A percentile compares a stretch with the other conserved stretches of the same genome.
phyloP scores from a whole-genome alignment of 1,140 invertebrate species.

The Lucilia sericata region DNA sequence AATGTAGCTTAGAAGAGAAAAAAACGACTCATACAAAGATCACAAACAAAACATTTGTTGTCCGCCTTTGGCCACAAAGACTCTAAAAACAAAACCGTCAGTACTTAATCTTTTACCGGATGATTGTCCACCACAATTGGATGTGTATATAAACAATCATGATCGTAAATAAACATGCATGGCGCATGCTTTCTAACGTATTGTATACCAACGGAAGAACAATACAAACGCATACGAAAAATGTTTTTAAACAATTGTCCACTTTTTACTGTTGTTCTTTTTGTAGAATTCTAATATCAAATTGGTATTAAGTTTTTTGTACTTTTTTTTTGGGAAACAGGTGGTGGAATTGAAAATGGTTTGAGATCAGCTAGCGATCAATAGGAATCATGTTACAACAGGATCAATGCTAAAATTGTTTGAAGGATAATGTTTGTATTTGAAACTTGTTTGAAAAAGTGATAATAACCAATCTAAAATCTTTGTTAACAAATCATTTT shows the following conservation, averaged over 20 bases:
- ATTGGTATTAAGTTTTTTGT: background rate
- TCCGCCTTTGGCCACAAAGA: background rate
- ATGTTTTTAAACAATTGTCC: conserved; percentile 1
- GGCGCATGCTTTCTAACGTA: conserved; percentile 16
- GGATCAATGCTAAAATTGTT: no score
- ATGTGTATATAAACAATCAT: conserved; percentile 10
- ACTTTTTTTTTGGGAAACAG: background rate
- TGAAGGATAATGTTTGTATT: no score
- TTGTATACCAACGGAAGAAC: background rate
- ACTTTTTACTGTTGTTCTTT: background rate
- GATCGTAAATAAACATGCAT: conserved; percentile 26
- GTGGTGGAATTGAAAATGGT: background rate
- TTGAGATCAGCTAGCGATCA: background rate
- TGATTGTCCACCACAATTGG: conserved; percentile 28
- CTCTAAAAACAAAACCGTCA: background rate
- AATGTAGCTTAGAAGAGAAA: background rate
- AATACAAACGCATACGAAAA: background rate
- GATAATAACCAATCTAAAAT: no score
- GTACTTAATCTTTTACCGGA: conserved; percentile 21
- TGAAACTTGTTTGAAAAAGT: no score
- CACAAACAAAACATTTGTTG: conserved; percentile 15
- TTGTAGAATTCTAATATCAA: background rate
- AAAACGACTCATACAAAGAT: background rate
- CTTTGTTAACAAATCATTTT: no score
- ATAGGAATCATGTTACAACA: no score